These are phyloP conservation scores for Patella caerulea DNA, from an alignment of 2,888 invertebrate genomes.

Conservation along the genomic window DNA sequence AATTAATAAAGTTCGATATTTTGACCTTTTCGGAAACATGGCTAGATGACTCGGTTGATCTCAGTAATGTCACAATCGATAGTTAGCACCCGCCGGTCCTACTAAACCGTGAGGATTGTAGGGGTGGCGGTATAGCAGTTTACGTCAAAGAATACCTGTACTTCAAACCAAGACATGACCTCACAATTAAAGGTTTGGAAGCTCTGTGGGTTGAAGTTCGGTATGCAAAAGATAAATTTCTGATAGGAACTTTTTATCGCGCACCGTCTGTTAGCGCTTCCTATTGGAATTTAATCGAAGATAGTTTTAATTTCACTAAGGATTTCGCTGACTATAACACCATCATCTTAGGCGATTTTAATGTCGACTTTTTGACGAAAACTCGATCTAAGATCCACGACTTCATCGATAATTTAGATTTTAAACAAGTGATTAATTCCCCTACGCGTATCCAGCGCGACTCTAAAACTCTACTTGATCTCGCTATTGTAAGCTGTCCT, in stretches of 20 bases:
- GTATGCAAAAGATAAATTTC: not conserved
- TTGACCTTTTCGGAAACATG: constrained; percentile 8
- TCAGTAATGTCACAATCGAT: not conserved
- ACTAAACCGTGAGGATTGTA: not conserved
- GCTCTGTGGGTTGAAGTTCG: not conserved
- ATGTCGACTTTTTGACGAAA: not conserved
- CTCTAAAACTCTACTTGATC: not conserved
- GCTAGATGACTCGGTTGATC: not conserved
- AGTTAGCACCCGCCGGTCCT: not conserved
- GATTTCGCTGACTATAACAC: not conserved
- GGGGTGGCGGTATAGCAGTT: not conserved
- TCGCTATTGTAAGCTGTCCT: constrained; percentile 4
- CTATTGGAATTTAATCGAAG: not conserved
- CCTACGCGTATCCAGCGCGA: not conserved
- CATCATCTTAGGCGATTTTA: not conserved
- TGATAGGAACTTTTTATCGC: not conserved
- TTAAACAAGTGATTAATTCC: not conserved
- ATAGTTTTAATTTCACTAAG: constrained; percentile 1
- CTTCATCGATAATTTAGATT: not conserved
- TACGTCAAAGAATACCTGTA: not conserved
- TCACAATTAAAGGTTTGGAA: not conserved
- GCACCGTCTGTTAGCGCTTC: not conserved
- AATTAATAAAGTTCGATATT: not conserved
- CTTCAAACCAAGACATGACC: constrained; percentile 7
- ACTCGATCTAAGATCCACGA: not conserved